phyloP scores from a whole-genome alignment of 2,113 vertebrate genomes.

The Proterorhinus semilunaris region DNA sequence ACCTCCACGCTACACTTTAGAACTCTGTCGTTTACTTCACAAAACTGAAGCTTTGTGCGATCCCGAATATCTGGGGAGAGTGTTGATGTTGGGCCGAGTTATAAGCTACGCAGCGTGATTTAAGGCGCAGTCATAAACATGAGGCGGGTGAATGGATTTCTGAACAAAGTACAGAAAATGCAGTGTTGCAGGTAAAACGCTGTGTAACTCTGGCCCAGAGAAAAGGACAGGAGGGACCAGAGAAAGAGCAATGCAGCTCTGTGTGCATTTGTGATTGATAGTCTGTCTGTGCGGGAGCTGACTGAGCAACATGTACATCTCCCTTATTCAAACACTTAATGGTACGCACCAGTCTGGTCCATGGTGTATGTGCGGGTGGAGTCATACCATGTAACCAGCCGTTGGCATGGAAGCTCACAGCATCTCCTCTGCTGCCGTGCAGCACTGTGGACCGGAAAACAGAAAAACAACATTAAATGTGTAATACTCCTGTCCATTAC shows the following conservation, averaged over 20 bases:
- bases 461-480: constrained; percentile 13
- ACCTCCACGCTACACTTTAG: background rate
- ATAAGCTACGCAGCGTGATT: constrained; percentile 16
- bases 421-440: background rate
- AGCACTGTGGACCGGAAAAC: constrained; percentile 32
- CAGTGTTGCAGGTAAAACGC: constrained; percentile 62
- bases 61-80: background rate
- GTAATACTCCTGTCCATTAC: background rate
- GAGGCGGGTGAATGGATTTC: constrained; percentile 22
- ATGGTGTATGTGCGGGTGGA: background rate
- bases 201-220: constrained; percentile 60
- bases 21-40: background rate
- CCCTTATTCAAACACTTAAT: constrained; percentile 59
- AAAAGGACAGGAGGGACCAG: constrained; percentile 55
- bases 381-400: constrained; percentile 29
- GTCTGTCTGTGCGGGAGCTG: constrained; percentile 71
- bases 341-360: constrained; percentile 33
- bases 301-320: constrained; percentile 73
- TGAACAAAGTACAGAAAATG: constrained; percentile 46
- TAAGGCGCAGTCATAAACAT: constrained; percentile 26
- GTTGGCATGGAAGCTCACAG: constrained; percentile 4
- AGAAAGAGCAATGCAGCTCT: constrained; percentile 62
- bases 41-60: background rate
- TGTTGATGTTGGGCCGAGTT: background rate
- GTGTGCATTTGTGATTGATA: constrained; percentile 71